These are phyloP conservation scores for Smutsia temminckii DNA, from an alignment of 2,797 vertebrate genomes.

Conservation along the genomic window DNA sequence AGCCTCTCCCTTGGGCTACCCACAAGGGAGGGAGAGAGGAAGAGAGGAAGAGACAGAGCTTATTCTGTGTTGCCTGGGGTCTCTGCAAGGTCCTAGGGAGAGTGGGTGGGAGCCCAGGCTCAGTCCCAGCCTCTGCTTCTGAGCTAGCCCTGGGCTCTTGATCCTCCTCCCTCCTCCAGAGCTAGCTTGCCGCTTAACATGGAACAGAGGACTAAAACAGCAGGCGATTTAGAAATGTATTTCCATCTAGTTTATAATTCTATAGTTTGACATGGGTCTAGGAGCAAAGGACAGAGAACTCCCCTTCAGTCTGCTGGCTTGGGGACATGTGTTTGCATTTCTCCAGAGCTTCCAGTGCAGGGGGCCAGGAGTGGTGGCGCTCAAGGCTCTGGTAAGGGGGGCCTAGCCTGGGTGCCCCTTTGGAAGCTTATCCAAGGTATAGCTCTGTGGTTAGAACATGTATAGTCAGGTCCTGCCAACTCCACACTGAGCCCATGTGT, in stretches of 20 bases:
- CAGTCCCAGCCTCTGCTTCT: background rate
- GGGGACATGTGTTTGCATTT: background rate
- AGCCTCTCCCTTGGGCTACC: background rate
- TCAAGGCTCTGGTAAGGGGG: background rate
- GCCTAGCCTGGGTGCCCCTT: background rate
- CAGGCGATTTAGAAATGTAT: background rate
- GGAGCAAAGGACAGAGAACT: background rate
- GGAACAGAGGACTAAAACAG: background rate
- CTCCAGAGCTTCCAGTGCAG: background rate
- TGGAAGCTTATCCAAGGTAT: background rate
- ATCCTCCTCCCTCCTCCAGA: background rate
- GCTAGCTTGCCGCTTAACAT: background rate
- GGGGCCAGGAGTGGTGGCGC: background rate
- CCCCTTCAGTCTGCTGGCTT: background rate
- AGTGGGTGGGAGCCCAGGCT: accelerated
- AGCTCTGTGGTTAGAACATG: background rate
- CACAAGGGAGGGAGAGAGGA: background rate
- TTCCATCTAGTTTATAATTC: background rate
- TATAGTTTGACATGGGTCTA: background rate
- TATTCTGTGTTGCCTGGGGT: background rate
- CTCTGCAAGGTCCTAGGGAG: background rate
- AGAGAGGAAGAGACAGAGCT: too few species aligned
- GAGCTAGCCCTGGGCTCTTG: background rate
- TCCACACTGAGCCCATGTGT: background rate
- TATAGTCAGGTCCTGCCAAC: background rate